These are phyloP conservation scores for Toxostoma redivivum DNA, from an alignment of 2,113 vertebrate genomes.

Conservation along the genomic window DNA sequence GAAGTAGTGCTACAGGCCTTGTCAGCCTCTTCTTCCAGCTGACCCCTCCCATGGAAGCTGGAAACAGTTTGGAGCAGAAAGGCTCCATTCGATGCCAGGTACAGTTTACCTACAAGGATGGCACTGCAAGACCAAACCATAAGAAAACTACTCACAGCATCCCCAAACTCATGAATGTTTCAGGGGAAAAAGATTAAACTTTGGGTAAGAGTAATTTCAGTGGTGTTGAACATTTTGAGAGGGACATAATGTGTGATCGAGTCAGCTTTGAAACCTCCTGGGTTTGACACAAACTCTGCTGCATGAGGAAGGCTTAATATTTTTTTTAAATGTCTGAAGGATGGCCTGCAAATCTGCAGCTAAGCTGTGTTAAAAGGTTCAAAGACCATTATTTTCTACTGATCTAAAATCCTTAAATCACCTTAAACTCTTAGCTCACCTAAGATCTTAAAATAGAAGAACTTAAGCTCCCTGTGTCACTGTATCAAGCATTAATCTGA, in stretches of 20 bases:
- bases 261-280: neutral
- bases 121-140: neutral
- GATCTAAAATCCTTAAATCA: constrained; percentile 35
- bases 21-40: neutral
- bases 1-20: neutral
- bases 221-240: neutral
- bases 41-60: neutral
- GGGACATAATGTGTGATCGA: fast-evolving
- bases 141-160: neutral
- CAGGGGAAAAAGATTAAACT: neutral
- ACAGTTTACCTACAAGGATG: neutral
- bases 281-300: neutral
- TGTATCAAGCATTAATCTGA: neutral
- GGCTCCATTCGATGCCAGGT: fast-evolving
- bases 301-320: neutral
- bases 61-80: neutral
- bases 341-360: neutral
- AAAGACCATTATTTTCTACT: constrained; percentile 15
- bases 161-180: neutral
- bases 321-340: neutral
- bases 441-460: constrained; percentile 10
- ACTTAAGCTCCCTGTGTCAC: neutral
- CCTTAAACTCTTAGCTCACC: constrained; percentile 12
- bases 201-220: neutral
- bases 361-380: constrained; percentile 1